Evolutionary conservation across 2,113 vertebrate species (phyloP).

Genomic region (Coracopsis vasa): DNA sequence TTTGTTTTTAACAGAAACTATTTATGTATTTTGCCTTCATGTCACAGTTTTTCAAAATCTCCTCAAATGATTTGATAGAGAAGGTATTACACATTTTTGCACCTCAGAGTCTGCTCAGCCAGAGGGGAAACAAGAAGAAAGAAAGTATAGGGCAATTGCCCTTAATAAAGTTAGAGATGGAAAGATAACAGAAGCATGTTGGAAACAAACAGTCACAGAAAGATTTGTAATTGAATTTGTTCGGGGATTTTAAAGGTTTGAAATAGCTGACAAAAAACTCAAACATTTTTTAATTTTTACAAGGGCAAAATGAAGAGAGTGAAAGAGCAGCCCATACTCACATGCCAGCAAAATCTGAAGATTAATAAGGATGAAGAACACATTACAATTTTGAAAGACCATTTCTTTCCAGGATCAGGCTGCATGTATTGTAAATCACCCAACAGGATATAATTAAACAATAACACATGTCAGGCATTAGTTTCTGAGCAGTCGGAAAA

Average conservation of each 20-base stretch:
- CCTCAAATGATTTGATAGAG: not conserved
- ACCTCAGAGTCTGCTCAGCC: not conserved
- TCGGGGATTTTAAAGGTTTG: not conserved
- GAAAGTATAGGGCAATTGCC: not conserved
- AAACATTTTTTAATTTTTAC: not conserved
- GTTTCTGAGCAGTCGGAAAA: slow-evolving; percentile 10
- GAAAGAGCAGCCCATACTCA: not conserved
- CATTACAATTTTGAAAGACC: slow-evolving; percentile 20
- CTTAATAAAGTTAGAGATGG: not conserved
- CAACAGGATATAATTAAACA: slow-evolving; percentile 50
- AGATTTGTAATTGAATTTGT: slow-evolving; percentile 25
- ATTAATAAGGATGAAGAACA: slow-evolving; percentile 1
- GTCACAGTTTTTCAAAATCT: not conserved
- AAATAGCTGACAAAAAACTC: not conserved
- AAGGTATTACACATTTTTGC: not conserved
- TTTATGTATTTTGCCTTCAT: not conserved
- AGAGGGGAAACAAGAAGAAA: not conserved
- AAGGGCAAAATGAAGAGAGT: not conserved
- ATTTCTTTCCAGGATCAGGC: not conserved
- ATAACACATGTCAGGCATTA: not conserved
- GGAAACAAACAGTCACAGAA: not conserved
- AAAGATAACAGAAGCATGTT: not conserved
- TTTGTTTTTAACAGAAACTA: not conserved
- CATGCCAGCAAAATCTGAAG: not conserved
- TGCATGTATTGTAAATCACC: not conserved